phyloP scores from a whole-genome alignment of 2,113 vertebrate species.

The Ciconia boyciana region DNA sequence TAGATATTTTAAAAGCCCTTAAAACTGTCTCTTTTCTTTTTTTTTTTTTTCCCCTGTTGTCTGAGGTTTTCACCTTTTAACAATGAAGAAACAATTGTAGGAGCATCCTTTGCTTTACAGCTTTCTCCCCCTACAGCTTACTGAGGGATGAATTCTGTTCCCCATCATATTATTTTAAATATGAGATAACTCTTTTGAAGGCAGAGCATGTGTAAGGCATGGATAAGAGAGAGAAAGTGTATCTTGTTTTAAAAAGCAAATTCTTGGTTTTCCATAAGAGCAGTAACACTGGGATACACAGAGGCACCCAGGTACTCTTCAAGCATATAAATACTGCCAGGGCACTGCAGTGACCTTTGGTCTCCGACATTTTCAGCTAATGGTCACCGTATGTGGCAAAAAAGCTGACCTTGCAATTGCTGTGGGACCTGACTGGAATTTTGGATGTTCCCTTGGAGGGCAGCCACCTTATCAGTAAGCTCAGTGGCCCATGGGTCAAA shows the following conservation, averaged over 20 bases:
- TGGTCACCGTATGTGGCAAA: conserved; percentile 44
- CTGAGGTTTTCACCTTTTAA: conserved; percentile 72
- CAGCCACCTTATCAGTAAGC: not conserved
- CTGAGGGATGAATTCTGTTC: not conserved
- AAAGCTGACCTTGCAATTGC: not conserved
- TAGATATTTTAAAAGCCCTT: conserved; percentile 81
- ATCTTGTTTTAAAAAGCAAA: not conserved
- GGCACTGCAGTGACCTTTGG: conserved; percentile 16
- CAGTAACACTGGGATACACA: not conserved
- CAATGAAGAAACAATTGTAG: conserved; percentile 69
- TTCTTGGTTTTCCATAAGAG: not conserved
- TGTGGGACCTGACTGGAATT: conserved; percentile 11
- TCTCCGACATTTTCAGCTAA: conserved; percentile 39
- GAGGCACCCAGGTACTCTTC: conserved; percentile 16
- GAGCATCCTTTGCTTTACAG: conserved; percentile 58
- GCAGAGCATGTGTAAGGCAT: not conserved
- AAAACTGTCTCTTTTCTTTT: conserved; percentile 66
- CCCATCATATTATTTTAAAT: not conserved
- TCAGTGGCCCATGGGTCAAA: not conserved
- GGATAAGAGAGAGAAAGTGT: not conserved
- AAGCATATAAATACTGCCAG: not conserved
- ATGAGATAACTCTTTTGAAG: not conserved
- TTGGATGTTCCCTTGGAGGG: not conserved
- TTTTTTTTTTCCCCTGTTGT: not conserved
- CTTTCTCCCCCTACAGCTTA: conserved; percentile 51